A percentile compares a stretch with the other conserved stretches of the same genome.
Evolutionary conservation across 2,888 invertebrate genomes (phyloP).

Genomic region (Polymixis lichenea): DNA sequence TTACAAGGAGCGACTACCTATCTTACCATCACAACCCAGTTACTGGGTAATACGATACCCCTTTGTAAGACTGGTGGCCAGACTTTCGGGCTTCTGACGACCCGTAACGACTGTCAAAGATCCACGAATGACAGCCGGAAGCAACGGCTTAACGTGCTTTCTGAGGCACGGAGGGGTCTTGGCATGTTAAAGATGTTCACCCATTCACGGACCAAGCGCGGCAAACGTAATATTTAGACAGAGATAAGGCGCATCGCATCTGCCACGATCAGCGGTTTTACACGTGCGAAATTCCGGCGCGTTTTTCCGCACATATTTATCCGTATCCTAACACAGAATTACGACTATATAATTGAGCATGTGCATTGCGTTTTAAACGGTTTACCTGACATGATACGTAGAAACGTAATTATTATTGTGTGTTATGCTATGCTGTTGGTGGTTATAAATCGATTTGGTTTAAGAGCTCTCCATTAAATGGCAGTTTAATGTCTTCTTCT

Average conservation of each 20-base stretch:
- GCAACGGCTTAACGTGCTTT: too few relatives aligned
- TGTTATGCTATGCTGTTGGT: slow-evolving; percentile 24
- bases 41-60: too few relatives aligned
- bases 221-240: neutral
- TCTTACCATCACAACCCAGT: too few relatives aligned
- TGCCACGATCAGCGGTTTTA: neutral
- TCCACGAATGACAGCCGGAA: too few relatives aligned
- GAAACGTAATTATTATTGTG: slow-evolving; percentile 25
- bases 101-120: too few relatives aligned
- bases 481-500: slow-evolving; percentile 20
- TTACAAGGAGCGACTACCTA: too few relatives aligned
- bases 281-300: neutral
- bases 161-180: too few relatives aligned
- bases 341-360: slow-evolving; percentile 24
- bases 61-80: too few relatives aligned
- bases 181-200: too few relatives aligned
- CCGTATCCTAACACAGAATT: neutral
- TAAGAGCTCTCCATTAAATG: slow-evolving; percentile 26
- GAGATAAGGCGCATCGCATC: neutral
- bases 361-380: slow-evolving; percentile 32
- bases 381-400: neutral
- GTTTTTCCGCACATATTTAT: neutral
- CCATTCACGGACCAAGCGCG: too few relatives aligned
- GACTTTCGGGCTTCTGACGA: too few relatives aligned
- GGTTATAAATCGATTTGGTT: slow-evolving; percentile 31